phyloP scores from a whole-genome alignment of 2,113 vertebrate genomes.

The Colinus virginianus region DNA sequence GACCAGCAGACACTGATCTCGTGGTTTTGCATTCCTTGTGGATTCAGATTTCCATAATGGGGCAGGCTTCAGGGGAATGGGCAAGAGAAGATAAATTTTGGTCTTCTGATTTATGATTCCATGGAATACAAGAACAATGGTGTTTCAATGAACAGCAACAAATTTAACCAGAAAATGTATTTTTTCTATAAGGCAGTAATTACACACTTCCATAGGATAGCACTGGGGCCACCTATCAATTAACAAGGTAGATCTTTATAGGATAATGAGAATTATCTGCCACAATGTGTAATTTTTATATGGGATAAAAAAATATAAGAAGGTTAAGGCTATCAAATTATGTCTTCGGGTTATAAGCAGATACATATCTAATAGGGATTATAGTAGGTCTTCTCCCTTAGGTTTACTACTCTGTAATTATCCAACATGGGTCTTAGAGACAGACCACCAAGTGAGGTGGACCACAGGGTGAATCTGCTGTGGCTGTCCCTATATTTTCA shows the following conservation, averaged over 20 bases:
- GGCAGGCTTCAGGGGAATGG: neutral
- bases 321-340: constrained; percentile 13
- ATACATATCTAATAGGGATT: constrained; percentile 3
- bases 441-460: neutral
- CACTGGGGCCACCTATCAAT: neutral
- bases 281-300: constrained; percentile 3
- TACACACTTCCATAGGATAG: constrained; percentile 20
- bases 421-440: neutral
- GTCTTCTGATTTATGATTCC: constrained; percentile 1
- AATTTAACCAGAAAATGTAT: constrained; percentile 19
- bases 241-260: neutral
- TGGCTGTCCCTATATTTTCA: neutral
- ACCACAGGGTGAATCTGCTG: neutral
- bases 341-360: constrained; percentile 1
- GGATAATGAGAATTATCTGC: constrained; percentile 6
- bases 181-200: constrained; percentile 3
- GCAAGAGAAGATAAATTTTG: constrained; percentile 17
- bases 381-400: neutral
- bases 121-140: neutral
- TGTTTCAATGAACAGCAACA: constrained; percentile 32
- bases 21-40: constrained; percentile 46
- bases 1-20: neutral
- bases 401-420: constrained; percentile 41
- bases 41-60: constrained; percentile 38
- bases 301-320: neutral